Evolutionary conservation across 2,113 vertebrate species (phyloP).

Genomic region (Axis porcinus): DNA sequence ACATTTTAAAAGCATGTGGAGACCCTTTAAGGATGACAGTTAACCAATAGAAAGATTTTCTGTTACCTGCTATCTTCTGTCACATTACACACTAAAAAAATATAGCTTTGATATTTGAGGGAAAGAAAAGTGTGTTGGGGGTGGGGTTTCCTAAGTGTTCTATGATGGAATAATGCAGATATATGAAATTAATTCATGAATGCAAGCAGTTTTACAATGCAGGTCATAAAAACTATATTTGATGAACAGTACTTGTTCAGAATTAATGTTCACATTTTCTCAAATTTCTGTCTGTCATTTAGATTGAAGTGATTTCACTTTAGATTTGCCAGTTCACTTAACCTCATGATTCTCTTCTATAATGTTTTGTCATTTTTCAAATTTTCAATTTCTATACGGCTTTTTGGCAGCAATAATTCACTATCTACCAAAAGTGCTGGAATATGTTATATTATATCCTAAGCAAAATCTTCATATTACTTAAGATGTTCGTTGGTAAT

Average conservation of each 20-base stretch:
- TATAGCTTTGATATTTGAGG: background rate
- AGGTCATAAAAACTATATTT: constrained; percentile 47
- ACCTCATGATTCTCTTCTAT: constrained; percentile 40
- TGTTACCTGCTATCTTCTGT: background rate
- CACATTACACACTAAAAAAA: background rate
- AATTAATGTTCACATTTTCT: constrained; percentile 36
- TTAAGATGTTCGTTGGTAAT: background rate
- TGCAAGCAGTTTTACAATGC: constrained; percentile 16
- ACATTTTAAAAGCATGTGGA: background rate
- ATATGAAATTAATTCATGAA: constrained; percentile 9
- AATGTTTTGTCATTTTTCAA: constrained; percentile 58
- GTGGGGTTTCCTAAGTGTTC: background rate
- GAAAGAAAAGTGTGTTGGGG: background rate
- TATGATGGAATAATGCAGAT: background rate
- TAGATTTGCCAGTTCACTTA: constrained; percentile 38
- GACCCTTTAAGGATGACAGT: background rate
- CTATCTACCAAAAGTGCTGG: background rate
- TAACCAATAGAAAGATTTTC: background rate
- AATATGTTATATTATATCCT: background rate
- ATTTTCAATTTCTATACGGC: constrained; percentile 46
- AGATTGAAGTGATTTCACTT: constrained; percentile 55
- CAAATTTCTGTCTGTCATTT: background rate
- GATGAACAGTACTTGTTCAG: background rate
- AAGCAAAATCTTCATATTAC: background rate
- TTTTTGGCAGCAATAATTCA: constrained; percentile 19